Evolutionary conservation across 2,113 vertebrate genomes (phyloP).

Genomic region (Halichoerus grypus): DNA sequence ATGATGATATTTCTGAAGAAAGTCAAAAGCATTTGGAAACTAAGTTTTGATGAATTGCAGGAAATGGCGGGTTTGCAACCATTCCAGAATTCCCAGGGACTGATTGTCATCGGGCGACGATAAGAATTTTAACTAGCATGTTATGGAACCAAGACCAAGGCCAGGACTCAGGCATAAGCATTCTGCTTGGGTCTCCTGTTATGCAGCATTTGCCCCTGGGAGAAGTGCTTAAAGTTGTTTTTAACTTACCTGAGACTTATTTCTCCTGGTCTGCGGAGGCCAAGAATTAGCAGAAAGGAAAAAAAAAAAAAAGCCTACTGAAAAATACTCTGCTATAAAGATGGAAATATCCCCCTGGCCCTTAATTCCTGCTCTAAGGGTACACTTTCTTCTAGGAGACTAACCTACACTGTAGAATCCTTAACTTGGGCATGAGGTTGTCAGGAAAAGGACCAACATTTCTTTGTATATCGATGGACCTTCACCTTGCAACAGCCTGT

Average conservation of each 20-base stretch:
- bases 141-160: conserved; percentile 70
- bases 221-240: conserved; percentile 48
- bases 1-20: conserved; percentile 85
- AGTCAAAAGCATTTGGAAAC: conserved; percentile 82
- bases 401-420: background rate
- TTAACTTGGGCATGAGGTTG: background rate
- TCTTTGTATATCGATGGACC: background rate
- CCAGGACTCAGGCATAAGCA: background rate
- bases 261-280: background rate
- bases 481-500: background rate
- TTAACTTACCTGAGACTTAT: background rate
- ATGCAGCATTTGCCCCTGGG: background rate
- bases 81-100: conserved; percentile 87
- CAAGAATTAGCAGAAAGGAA: background rate
- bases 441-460: background rate
- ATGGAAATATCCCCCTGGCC: background rate
- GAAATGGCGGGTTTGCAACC: conserved; percentile 87
- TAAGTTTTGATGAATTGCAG: conserved; percentile 89
- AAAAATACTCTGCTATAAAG: background rate
- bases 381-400: background rate
- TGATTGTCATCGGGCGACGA: conserved; percentile 83
- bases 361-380: background rate
- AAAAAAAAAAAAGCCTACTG: background rate
- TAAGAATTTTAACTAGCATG: conserved; percentile 84
- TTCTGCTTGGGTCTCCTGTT: conserved; percentile 60